Evolutionary conservation across 2,797 vertebrate species (phyloP), one percentile per base, ranked within the genome.

Genomic region (Tolypeutes matacus): DNA sequence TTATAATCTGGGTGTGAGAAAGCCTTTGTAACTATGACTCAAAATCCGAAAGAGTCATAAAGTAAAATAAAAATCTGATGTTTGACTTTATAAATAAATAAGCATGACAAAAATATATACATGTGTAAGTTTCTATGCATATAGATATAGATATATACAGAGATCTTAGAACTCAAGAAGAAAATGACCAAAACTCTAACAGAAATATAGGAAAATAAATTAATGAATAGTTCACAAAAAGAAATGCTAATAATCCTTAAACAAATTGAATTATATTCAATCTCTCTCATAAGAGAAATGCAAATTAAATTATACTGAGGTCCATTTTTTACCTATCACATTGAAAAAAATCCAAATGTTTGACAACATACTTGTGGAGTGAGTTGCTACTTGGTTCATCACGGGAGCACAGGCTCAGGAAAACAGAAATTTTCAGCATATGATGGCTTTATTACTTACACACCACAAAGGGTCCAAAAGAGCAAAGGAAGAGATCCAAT

Each of bases 261-360:
- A 89, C 15, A 94, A 89, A 86, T 89, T 93, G 77, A 95, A 96
- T 76, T 65, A 84, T 84, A 51, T 25, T 77, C 69, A 83, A 89
- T 36, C 7, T 49, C 82, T 67, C 36, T 67, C 46, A 56, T 72
- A 39, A 82, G 65, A 89, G 21, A 91, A 94, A 95, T 80, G 14
- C n/a, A 91, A 95, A 93, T 82, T 42, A 89, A 53, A 77, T 49
- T 72, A 85, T 23, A 88, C 53, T 46, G 17, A 92, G 82, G 91
- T 81, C 51, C 39, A 67, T 81, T 91, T 93, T 93, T 89, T 64
- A 82, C 42, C 69, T 91, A 78, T 49, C 18, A 78, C 3, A 69
- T 31, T 85, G 31, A 51, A 56, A 94, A 78, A 86, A 84, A 23
- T 69, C 51, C 70, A 89, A 88, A 93, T 87, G 51, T 36, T 39